Evolutionary conservation across 2,888 invertebrate species (phyloP), one percentile per base, ranked within the genome.

Genomic region (Andrena hattorfiana): DNA sequence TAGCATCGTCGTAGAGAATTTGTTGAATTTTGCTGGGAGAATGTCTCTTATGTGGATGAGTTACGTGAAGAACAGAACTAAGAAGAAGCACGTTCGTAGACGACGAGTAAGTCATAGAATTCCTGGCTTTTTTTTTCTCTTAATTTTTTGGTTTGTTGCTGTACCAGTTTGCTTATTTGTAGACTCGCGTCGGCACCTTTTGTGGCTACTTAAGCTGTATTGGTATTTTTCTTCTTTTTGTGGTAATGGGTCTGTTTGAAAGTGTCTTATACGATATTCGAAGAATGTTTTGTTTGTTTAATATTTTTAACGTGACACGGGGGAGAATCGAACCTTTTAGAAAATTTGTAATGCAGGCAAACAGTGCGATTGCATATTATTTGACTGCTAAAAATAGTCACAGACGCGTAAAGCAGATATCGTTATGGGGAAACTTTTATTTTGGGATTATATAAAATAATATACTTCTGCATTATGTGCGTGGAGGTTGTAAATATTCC

Each of bases 11-110:
- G 23, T 60, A 78, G 8, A 64, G 23, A 0, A 13, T 59, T 78
- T 51, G 28, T 71, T 26, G 16, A 51, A 60, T 56, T 48, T 71
- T 48, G 26, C 64, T 60, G 60, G 54, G n/a, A 75, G 42, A 72
- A 95, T 95, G 94, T 94, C 95, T 10, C 89, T 95, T 35, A 94
- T 94, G 92, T 95, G 95, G 95, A 95, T 94, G 94, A 95, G 94
- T 92, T 95, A 94, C 90, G 93, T 94, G 90, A 94, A 94, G 89
- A 92, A 92, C 88, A 94, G 89, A 71, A 92, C 90, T 51, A 92
- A 89, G 78, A 92, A 92, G 81, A 91, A 92, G 75, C 89, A 90
- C 69, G 82, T 89, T 74, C 91, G 88, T 70, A 91, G 90, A 30
- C 88, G 89, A 77, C 88, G 90, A 68, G 92, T 92, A 88, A 93